Percentiles rank a stretch among this genome's conserved stretches.
Evolutionary conservation across 2,888 invertebrate species (phyloP).

Genomic region (Drosophila meridiana): DNA sequence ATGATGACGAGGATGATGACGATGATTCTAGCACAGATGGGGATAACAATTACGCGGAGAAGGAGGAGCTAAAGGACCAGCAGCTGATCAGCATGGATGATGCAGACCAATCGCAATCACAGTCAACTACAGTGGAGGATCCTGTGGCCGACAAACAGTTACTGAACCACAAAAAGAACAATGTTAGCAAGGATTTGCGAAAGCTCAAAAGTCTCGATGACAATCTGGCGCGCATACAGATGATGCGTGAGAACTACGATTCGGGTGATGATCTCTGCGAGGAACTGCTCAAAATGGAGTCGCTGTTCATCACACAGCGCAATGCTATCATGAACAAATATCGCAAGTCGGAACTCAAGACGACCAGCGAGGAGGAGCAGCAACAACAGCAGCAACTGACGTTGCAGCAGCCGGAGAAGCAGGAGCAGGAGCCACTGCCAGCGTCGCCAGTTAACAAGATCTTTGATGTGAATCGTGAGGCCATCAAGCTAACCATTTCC

Average conservation of each 20-base stretch:
- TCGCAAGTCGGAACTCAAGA: slow-evolving; percentile 68
- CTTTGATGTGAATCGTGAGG: slow-evolving; percentile 83
- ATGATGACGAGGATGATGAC: slow-evolving; percentile 30
- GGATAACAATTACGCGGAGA: slow-evolving; percentile 16
- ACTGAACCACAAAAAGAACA: slow-evolving; percentile 61
- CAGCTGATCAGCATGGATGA: slow-evolving; percentile 17
- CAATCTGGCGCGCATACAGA: slow-evolving; percentile 82
- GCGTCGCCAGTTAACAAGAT: slow-evolving; percentile 75
- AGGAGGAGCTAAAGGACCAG: slow-evolving; percentile 12
- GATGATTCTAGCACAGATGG: slow-evolving; percentile 43
- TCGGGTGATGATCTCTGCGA: slow-evolving; percentile 83
- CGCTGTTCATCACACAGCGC: slow-evolving; percentile 80
- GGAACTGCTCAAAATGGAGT: slow-evolving; percentile 83
- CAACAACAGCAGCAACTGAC: not conserved
- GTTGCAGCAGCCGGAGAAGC: slow-evolving; percentile 9
- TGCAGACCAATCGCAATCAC: slow-evolving; percentile 28
- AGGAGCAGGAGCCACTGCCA: slow-evolving; percentile 18
- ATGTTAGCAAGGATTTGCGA: slow-evolving; percentile 81
- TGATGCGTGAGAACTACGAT: slow-evolving; percentile 83
- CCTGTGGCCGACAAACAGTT: slow-evolving; percentile 30
- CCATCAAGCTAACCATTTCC: slow-evolving; percentile 83
- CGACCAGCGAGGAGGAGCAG: slow-evolving; percentile 21
- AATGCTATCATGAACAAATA: slow-evolving; percentile 83
- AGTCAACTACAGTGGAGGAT: slow-evolving; percentile 37
- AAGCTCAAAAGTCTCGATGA: slow-evolving; percentile 82